These are phyloP conservation scores for Poecile atricapillus DNA, from an alignment of 2,113 vertebrate species.

Conservation along the genomic window DNA sequence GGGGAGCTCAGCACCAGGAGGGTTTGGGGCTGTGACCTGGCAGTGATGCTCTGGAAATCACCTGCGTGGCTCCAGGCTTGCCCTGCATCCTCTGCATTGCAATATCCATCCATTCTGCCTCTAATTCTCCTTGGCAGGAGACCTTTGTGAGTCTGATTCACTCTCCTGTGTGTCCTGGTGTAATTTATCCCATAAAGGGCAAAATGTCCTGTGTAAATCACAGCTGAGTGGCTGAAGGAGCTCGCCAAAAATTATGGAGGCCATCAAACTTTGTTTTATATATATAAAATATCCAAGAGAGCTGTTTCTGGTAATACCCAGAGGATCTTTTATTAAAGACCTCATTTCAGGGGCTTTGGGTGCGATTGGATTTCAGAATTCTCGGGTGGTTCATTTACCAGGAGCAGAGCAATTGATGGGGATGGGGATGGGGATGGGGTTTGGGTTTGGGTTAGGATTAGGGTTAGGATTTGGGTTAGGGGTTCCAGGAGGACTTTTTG, in stretches of 20 bases:
- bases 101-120: neutral
- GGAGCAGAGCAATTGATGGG: neutral
- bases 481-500: neutral
- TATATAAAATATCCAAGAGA: neutral
- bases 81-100: neutral
- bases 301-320: neutral
- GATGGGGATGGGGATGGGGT: neutral
- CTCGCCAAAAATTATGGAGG: neutral
- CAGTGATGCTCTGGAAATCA: neutral
- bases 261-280: neutral
- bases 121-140: neutral
- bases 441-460: no score
- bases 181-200: neutral
- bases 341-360: neutral
- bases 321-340: neutral
- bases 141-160: neutral
- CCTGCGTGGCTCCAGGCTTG: neutral
- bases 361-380: neutral
- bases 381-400: neutral
- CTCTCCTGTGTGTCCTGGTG: neutral
- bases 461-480: no score
- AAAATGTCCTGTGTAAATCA: constrained; percentile 22
- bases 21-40: neutral
- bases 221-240: neutral
- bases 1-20: neutral